Base-by-base conservation (phyloP, 2,888 invertebrate genomes). In the Ectropis crepuscularia region DNA sequence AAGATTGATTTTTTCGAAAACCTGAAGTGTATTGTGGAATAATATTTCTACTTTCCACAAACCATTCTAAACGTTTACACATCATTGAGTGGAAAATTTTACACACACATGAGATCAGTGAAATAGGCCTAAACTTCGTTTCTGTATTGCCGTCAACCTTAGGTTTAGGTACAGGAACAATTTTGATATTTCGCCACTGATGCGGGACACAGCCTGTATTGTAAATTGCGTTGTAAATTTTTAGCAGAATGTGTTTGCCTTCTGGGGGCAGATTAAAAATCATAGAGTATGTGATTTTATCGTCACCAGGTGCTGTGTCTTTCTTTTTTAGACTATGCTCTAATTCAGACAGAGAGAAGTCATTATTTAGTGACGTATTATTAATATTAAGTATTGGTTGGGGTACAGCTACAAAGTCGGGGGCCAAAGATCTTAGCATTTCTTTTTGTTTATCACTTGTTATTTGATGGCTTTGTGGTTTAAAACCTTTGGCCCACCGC, bases 51-150 rank as follows among this genome's bases (percentile, higher is more conserved):
- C n/a, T n/a, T n/a, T n/a, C n/a, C n/a, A n/a, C n/a, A n/a, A n/a
- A n/a, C n/a, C n/a, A n/a, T n/a, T n/a, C n/a, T n/a, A n/a, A n/a
- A n/a, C n/a, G n/a, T n/a, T n/a, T n/a, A n/a, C n/a, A n/a, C n/a
- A n/a, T n/a, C n/a, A n/a, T n/a, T n/a, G n/a, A n/a, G n/a, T n/a
- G n/a, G n/a, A n/a, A n/a, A n/a, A n/a, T n/a, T n/a, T n/a, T n/a
- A n/a, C n/a, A n/a, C n/a, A n/a, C n/a, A n/a, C n/a, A n/a, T n/a
- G n/a, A 68, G 10, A 73, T 65, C 12, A 73, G 37, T 5, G 72
- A 63, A 28, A 72, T 71, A 0, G 72, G 71, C 48, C 72, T 59
- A 28, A 6, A 9, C n/a, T n/a, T n/a, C n/a, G n/a, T n/a, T n/a
- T n/a, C n/a, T n/a, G n/a, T n/a, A n/a, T n/a, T 7, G 0, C 39